Conservation (phyloP, 2,888 invertebrate genomes). For the Frankliniella intonsa region DNA sequence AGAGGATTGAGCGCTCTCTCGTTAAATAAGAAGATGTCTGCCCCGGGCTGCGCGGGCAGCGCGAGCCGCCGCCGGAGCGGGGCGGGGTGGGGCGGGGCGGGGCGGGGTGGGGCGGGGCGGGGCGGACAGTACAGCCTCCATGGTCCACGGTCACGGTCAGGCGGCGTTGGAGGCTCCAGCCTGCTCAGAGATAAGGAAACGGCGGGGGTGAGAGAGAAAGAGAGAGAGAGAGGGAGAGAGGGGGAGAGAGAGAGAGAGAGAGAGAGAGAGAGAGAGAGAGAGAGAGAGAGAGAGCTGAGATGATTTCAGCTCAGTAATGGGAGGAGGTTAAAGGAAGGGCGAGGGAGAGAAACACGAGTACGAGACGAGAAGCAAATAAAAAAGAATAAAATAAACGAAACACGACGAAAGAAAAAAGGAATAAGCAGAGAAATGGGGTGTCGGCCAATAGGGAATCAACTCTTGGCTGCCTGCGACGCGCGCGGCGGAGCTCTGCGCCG, state of each 20-base stretch:
- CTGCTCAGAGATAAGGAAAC: background rate
- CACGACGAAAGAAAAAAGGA: too few species aligned
- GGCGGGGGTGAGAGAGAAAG: background rate
- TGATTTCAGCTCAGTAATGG: background rate
- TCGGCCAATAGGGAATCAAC: too few species aligned
- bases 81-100: background rate
- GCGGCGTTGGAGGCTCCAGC: background rate
- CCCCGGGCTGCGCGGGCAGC: background rate
- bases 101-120: background rate
- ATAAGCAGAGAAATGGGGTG: too few species aligned
- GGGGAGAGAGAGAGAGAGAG: background rate
- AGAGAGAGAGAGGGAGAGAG: background rate
- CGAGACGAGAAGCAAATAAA: too few species aligned
- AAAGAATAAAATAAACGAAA: too few species aligned
- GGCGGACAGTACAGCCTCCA: background rate
- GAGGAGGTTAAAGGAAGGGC: background rate
- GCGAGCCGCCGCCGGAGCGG: background rate
- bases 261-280: slow-evolving; percentile 1
- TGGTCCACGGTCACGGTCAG: slow-evolving; percentile 1
- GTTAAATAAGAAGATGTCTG: slow-evolving; percentile 16
- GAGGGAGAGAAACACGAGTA: background rate
- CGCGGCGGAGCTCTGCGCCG: too few species aligned
- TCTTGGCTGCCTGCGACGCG: too few species aligned
- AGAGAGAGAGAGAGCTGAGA: background rate
- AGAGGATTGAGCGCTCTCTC: background rate